phyloP scores from a whole-genome alignment of 2,888 invertebrate genomes.

The Chromoteleia sp. region DNA sequence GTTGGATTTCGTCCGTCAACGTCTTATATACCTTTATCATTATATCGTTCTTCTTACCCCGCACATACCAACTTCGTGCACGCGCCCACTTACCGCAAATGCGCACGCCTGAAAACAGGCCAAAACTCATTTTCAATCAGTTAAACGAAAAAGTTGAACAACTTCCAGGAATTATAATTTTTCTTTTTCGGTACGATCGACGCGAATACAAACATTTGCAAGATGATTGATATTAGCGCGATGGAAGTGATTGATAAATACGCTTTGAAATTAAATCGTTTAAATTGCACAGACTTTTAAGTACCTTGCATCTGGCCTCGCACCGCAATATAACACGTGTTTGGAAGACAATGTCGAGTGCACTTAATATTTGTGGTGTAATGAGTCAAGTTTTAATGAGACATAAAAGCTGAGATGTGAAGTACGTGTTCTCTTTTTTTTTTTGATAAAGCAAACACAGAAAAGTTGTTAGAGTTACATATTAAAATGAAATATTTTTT shows the following conservation, averaged over 20 bases:
- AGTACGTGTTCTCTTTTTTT: too few species aligned
- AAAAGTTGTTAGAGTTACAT: too few species aligned
- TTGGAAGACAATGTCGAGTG: neutral
- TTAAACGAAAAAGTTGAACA: slow-evolving; percentile 17
- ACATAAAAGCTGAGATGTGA: too few species aligned
- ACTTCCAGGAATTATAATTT: neutral
- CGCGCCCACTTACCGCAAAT: neutral
- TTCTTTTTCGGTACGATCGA: neutral
- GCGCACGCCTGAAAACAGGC: neutral
- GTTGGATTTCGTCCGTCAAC: slow-evolving; percentile 46
- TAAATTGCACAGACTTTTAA: too few species aligned
- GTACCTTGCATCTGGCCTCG: neutral
- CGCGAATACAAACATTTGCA: neutral
- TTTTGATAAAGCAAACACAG: too few species aligned
- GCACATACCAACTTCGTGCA: neutral
- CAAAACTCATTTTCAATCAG: neutral
- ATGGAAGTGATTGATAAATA: too few species aligned
- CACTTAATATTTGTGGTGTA: neutral
- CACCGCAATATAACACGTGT: neutral
- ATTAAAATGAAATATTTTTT: too few species aligned
- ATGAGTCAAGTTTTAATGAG: slow-evolving; percentile 4
- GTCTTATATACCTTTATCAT: slow-evolving; percentile 40
- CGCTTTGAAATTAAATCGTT: too few species aligned
- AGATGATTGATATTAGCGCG: neutral
- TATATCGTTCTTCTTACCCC: slow-evolving; percentile 23